Percentiles rank a stretch among this genome's conserved stretches.
Evolutionary conservation across 2,888 invertebrate species (phyloP).

Genomic region (Bembecia ichneumoniformis): DNA sequence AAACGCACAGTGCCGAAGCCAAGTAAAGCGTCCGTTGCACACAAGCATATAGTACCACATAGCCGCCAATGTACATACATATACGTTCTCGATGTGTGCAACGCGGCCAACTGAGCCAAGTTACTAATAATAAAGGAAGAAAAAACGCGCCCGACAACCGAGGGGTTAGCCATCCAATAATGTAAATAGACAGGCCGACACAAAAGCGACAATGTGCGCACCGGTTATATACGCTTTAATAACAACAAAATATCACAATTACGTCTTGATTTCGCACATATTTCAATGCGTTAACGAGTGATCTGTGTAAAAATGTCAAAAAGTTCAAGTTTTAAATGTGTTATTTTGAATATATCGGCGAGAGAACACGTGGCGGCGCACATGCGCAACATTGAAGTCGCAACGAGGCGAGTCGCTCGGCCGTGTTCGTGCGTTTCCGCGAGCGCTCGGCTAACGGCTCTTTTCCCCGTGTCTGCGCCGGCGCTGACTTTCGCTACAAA

Average conservation of each 20-base stretch:
- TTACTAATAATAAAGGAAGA: slow-evolving; percentile 67
- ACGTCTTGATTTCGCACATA: slow-evolving; percentile 8
- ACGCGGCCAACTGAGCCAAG: slow-evolving; percentile 33
- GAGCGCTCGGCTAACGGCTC: slow-evolving; percentile 58
- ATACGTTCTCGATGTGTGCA: slow-evolving; percentile 14
- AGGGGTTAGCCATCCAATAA: slow-evolving; percentile 54
- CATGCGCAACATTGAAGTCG: slow-evolving; percentile 37
- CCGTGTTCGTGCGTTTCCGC: slow-evolving; percentile 46
- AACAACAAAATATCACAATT: background rate
- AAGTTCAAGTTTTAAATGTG: slow-evolving; percentile 11
- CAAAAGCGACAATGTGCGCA: slow-evolving; percentile 34
- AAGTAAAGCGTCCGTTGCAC: slow-evolving; percentile 9
- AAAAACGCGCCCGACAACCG: slow-evolving; percentile 48
- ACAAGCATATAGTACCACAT: background rate
- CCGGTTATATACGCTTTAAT: background rate
- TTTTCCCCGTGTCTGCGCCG: slow-evolving; percentile 34
- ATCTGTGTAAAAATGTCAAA: slow-evolving; percentile 15
- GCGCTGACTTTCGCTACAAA: slow-evolving; percentile 65
- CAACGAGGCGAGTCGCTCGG: slow-evolving; percentile 31
- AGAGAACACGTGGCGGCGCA: slow-evolving; percentile 12
- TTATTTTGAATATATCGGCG: slow-evolving; percentile 5
- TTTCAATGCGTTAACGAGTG: slow-evolving; percentile 1
- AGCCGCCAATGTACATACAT: slow-evolving; percentile 3
- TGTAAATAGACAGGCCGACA: slow-evolving; percentile 43
- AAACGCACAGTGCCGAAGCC: slow-evolving; percentile 7